Conservation (phyloP, 2,888 invertebrate genomes). For the Tetranychus piercei region DNA sequence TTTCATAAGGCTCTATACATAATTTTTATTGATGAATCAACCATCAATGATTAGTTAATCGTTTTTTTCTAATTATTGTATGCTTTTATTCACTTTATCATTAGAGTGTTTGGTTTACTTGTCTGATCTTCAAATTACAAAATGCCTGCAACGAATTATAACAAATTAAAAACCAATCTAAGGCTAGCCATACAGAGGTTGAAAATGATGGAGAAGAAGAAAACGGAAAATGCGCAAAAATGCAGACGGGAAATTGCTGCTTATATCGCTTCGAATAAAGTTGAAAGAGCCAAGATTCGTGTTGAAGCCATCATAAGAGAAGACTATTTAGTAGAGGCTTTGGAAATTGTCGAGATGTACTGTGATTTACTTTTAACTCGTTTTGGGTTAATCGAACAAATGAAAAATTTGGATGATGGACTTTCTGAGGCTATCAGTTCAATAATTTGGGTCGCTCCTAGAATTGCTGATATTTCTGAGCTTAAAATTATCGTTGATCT, state of each 20-base stretch:
- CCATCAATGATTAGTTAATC: too few species aligned
- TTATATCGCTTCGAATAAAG: conserved; percentile 47
- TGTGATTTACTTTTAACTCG: conserved; percentile 87
- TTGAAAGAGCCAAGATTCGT: conserved; percentile 64
- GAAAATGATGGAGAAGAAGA: conserved; percentile 88
- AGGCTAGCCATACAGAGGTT: conserved; percentile 77
- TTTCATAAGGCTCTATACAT: too few species aligned
- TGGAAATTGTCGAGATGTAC: conserved; percentile 55
- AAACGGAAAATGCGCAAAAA: conserved; percentile 86
- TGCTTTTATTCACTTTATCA: too few species aligned
- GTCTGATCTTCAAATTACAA: neutral
- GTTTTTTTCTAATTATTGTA: too few species aligned
- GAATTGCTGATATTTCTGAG: conserved; percentile 50
- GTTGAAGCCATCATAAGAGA: conserved; percentile 97
- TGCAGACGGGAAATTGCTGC: conserved; percentile 93
- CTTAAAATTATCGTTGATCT: conserved; percentile 64
- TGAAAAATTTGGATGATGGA: conserved; percentile 81
- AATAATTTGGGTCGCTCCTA: conserved; percentile 89
- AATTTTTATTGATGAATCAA: too few species aligned
- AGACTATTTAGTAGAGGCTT: conserved; percentile 70
- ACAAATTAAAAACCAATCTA: conserved; percentile 84
- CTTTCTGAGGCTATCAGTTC: conserved; percentile 86
- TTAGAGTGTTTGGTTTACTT: too few species aligned
- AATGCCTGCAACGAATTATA: conserved; percentile 51
- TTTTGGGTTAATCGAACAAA: conserved; percentile 86